Base-by-base conservation (phyloP, 2,797 vertebrate species). In the Artibeus jamaicensis region DNA sequence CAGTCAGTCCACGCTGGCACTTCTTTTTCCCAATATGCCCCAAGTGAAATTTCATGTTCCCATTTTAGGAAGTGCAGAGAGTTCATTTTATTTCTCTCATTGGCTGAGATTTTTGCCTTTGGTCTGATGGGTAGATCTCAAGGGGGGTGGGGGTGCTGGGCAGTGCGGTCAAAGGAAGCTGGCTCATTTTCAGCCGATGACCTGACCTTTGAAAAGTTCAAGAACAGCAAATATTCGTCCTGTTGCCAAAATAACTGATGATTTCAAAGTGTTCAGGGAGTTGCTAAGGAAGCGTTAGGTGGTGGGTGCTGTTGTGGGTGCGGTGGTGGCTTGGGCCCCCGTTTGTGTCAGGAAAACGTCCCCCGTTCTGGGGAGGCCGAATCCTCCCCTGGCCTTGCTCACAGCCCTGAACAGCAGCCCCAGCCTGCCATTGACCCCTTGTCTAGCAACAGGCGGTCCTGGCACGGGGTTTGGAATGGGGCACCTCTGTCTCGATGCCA, bases 241-340 rank as follows among this genome's bases (percentile, higher is more conserved):
- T 89, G 93, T 97, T 97, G 94, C 95, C 93, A 81, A 97, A 97
- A 98, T 96, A 94, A 91, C 57, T 39, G 93, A 34, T 78, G 96
- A 88, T 93, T 39, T 21, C 94, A 55, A 77, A 96, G 96, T 81
- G 91, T 79, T 37, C 67, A 82, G 42, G 6, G n/a, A 67, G 96
- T 98, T 98, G 97, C 98, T 97, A 97, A 97, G 98, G 95, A 96
- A 97, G 97, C 39, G 92, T 78, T 34, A 32, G 29, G 3, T 0
- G 8, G 90, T 6, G 10, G 42, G 11, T 50, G 89, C 70, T 74
- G 15, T 57, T 2, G 15, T 95, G 95, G 53, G 87, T 46, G 37
- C 68, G 15, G 62, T 53, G 96, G 88, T 65, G 97, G 92, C 85
- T 59, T 37, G 7, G 95, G 73, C 44, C 0, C 0, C 81, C 70